Conservation (phyloP, 1,140 invertebrate species). For the Aphis craccivora region DNA sequence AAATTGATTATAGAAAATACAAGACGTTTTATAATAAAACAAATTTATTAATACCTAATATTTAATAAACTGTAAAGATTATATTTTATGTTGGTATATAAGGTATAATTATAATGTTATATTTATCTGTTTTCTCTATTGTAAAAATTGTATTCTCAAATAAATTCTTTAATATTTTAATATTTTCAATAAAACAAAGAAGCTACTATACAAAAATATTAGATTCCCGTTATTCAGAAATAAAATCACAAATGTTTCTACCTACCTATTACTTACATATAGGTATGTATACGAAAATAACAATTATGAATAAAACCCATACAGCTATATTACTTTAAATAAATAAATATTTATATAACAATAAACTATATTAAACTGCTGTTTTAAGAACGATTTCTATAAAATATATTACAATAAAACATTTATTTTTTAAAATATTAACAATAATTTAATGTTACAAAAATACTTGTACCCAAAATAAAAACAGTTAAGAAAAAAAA, state of each 20-base stretch:
- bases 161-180: neutral
- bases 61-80: neutral
- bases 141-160: neutral
- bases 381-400: neutral
- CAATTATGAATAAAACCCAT: neutral
- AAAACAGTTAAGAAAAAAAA: neutral
- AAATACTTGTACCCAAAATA: neutral
- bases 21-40: neutral
- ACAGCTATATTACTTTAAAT: neutral
- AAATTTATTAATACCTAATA: neutral
- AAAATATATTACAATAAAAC: neutral
- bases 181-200: no score
- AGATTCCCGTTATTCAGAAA: neutral
- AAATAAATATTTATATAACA: neutral
- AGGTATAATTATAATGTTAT: neutral
- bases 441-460: neutral
- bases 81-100: neutral
- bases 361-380: neutral
- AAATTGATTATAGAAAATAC: neutral
- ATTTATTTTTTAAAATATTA: neutral
- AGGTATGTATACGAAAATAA: no score
- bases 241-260: neutral
- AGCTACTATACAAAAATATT: no score
- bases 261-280: no score
- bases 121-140: neutral